Conservation (phyloP, 2,113 vertebrate species). For the Xiphophorus maculatus region DNA sequence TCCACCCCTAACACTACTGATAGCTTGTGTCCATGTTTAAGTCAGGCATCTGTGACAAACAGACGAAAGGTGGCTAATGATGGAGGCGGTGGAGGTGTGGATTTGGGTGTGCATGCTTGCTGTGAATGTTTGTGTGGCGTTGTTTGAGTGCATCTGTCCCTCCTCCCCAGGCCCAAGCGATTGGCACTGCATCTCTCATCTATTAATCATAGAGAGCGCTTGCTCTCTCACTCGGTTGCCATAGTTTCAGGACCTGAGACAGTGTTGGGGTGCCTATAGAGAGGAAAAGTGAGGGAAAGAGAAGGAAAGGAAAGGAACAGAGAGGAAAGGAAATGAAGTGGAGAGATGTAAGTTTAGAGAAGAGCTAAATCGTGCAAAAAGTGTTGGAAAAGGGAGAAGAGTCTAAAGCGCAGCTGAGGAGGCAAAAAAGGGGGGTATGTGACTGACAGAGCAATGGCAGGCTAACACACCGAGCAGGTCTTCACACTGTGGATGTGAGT, state of each 20-base stretch:
- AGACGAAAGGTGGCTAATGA: constrained; percentile 47
- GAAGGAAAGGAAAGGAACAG: constrained; percentile 75
- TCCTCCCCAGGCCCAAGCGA: constrained; percentile 83
- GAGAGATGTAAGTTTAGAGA: constrained; percentile 68
- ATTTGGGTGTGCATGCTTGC: constrained; percentile 39
- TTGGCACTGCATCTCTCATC: constrained; percentile 94
- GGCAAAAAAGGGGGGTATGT: constrained; percentile 41
- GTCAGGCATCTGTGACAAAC: constrained; percentile 34
- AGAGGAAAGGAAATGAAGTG: constrained; percentile 32
- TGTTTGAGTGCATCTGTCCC: constrained; percentile 78
- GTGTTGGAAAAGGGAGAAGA: constrained; percentile 45
- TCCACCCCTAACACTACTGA: constrained; percentile 17
- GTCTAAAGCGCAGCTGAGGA: constrained; percentile 43
- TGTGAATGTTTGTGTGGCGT: constrained; percentile 55
- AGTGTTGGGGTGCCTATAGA: constrained; percentile 84
- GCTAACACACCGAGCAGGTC: constrained; percentile 47
- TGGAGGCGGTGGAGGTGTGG: constrained; percentile 13
- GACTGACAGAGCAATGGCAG: constrained; percentile 53
- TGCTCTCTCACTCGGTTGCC: constrained; percentile 98
- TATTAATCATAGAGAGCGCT: constrained; percentile 98
- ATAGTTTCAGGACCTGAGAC: constrained; percentile 97
- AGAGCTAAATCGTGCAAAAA: constrained; percentile 46
- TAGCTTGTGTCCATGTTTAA: constrained; percentile 17
- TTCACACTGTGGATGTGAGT: constrained; percentile 58
- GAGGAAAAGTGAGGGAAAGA: constrained; percentile 83